A percentile compares a stretch with the other conserved stretches of the same genome.
phyloP scores from a whole-genome alignment of 2,797 vertebrate species.

The Tenualosa ilisha region DNA sequence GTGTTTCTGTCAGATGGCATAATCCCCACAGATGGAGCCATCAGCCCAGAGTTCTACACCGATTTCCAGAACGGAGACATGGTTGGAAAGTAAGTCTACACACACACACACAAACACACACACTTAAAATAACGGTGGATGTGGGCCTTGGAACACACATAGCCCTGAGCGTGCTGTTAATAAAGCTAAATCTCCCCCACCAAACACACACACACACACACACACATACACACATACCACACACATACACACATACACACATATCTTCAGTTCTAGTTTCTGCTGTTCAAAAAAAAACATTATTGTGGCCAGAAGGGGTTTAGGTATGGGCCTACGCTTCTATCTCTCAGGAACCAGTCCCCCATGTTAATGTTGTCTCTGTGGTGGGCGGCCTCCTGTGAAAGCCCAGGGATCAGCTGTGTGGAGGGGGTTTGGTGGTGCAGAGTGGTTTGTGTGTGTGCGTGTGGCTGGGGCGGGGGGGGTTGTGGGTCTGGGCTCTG shows the following conservation, averaged over 20 bases:
- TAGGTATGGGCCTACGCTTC: neutral
- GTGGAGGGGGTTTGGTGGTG: neutral
- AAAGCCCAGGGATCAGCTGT: neutral
- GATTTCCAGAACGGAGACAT: conserved; percentile 86
- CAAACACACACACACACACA: conserved; percentile 5
- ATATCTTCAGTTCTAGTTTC: conserved; percentile 49
- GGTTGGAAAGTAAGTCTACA: conserved; percentile 49
- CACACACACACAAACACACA: conserved; percentile 7
- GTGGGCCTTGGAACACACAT: neutral
- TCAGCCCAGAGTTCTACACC: conserved; percentile 84
- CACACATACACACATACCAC: too few species aligned
- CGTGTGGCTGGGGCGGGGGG: neutral
- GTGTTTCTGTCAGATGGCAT: conserved; percentile 76
- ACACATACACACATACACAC: too few species aligned
- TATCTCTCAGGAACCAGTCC: neutral
- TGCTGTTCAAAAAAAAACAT: neutral
- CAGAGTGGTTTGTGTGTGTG: neutral
- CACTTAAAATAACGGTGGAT: neutral
- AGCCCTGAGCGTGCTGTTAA: neutral
- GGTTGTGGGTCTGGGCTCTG: neutral
- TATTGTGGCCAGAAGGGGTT: neutral
- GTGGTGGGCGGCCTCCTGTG: neutral
- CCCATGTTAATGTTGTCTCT: neutral
- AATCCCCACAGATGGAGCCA: conserved; percentile 75
- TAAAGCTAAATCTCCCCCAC: neutral